Conservation (phyloP, 2,888 invertebrate genomes). For the Hirtodrosophila cameraria region DNA sequence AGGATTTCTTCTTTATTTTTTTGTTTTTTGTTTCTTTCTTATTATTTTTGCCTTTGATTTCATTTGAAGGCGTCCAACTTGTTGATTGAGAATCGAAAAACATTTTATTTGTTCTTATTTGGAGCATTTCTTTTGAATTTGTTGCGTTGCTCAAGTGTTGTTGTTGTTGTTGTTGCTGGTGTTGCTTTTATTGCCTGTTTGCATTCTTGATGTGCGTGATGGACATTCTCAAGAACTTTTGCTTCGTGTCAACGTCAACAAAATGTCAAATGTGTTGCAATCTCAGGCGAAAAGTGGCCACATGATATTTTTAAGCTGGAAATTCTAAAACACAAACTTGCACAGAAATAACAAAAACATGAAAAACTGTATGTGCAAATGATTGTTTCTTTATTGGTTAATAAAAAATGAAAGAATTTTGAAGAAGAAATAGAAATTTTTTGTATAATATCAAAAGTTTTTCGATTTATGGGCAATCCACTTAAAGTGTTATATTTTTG, state of each 20-base stretch:
- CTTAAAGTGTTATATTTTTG: no score
- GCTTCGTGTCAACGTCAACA: conserved; percentile 60
- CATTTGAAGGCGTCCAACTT: conserved; percentile 53
- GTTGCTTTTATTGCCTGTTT: conserved; percentile 43
- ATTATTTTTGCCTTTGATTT: conserved; percentile 33
- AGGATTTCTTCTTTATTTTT: conserved; percentile 38
- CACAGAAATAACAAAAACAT: conserved; percentile 2
- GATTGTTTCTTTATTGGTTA: conserved; percentile 11
- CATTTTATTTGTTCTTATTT: conserved; percentile 26
- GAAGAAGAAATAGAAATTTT: background rate
- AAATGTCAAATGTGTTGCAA: conserved; percentile 69
- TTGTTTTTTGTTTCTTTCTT: conserved; percentile 4
- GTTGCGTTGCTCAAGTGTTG: conserved; percentile 32
- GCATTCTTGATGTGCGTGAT: conserved; percentile 55
- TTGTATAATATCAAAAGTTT: background rate
- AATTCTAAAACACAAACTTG: conserved; percentile 29
- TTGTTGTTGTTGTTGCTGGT: conserved; percentile 10
- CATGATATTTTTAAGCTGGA: conserved; percentile 49
- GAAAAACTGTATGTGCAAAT: conserved; percentile 18
- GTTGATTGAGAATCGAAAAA: conserved; percentile 67
- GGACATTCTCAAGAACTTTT: conserved; percentile 75
- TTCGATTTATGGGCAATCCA: background rate
- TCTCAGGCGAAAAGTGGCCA: conserved; percentile 41
- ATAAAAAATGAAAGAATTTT: conserved; percentile 12
- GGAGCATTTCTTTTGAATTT: conserved; percentile 60